Evolutionary conservation across 2,113 vertebrate genomes (phyloP).

Genomic region (Gobio gobio): DNA sequence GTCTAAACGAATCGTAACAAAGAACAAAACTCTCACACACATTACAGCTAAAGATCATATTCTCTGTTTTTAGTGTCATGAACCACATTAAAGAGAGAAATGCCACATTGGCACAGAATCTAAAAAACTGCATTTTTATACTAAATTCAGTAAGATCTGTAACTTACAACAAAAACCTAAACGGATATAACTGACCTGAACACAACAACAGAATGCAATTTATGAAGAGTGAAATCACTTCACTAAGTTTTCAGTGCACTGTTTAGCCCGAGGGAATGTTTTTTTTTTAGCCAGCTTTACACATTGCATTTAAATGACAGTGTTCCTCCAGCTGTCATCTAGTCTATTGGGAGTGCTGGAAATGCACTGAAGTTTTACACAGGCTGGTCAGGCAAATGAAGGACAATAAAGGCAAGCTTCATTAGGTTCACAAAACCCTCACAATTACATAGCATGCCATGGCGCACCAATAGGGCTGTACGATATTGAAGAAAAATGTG

Average conservation of each 20-base stretch:
- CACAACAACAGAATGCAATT: conserved; percentile 31
- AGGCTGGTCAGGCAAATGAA: conserved; percentile 25
- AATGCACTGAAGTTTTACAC: conserved; percentile 33
- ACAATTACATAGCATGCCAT: conserved; percentile 54
- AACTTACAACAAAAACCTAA: not conserved
- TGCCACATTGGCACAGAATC: not conserved
- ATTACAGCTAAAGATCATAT: not conserved
- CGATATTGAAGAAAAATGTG: too few species aligned
- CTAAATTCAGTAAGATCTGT: not conserved
- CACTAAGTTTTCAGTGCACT: conserved; percentile 3
- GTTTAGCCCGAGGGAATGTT: conserved; percentile 38
- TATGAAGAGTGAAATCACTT: conserved; percentile 27
- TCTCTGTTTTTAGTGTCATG: not conserved
- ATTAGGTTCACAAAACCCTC: conserved; percentile 63
- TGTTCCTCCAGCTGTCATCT: conserved; percentile 53
- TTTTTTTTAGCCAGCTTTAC: conserved; percentile 41
- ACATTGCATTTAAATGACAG: conserved; percentile 54
- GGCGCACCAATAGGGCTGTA: conserved; percentile 23
- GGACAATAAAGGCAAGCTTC: conserved; percentile 42
- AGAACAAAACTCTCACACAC: not conserved
- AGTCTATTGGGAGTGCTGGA: conserved; percentile 36
- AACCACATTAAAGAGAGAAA: not conserved
- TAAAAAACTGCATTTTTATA: too few species aligned
- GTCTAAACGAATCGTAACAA: not conserved
- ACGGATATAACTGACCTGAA: not conserved